phyloP scores from a whole-genome alignment of 2,888 invertebrate genomes.

The Dryadula phaetusa region DNA sequence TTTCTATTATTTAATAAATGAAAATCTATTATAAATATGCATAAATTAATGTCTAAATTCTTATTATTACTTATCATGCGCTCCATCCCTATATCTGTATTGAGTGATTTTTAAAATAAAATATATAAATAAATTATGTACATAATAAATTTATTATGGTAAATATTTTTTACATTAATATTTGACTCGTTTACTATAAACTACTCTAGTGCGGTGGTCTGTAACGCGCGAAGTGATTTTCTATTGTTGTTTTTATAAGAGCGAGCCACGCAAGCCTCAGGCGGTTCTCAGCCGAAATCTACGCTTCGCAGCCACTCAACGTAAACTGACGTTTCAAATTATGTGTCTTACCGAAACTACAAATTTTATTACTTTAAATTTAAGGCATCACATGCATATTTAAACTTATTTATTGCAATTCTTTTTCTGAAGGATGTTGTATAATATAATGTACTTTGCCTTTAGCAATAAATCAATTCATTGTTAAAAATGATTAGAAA shows the following conservation, averaged over 20 bases:
- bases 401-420: not conserved
- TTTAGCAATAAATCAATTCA: not conserved
- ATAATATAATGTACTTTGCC: not conserved
- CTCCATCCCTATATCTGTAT: no score
- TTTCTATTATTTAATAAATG: no score
- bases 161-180: no score
- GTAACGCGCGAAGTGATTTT: constrained; percentile 55
- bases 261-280: constrained; percentile 57
- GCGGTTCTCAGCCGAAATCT: constrained; percentile 70
- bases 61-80: no score
- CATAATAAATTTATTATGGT: no score
- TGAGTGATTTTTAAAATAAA: no score
- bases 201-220: constrained; percentile 33
- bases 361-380: constrained; percentile 44
- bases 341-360: constrained; percentile 48
- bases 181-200: not conserved
- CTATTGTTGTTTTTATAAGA: constrained; percentile 61
- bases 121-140: no score
- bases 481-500: not conserved
- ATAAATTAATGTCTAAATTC: no score
- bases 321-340: constrained; percentile 58
- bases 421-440: not conserved
- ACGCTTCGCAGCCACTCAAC: constrained; percentile 60
- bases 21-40: no score
- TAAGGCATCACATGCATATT: constrained; percentile 30